Evolutionary conservation across 2,888 invertebrate species (phyloP).

Genomic region (Scaptomyza reducta): DNA sequence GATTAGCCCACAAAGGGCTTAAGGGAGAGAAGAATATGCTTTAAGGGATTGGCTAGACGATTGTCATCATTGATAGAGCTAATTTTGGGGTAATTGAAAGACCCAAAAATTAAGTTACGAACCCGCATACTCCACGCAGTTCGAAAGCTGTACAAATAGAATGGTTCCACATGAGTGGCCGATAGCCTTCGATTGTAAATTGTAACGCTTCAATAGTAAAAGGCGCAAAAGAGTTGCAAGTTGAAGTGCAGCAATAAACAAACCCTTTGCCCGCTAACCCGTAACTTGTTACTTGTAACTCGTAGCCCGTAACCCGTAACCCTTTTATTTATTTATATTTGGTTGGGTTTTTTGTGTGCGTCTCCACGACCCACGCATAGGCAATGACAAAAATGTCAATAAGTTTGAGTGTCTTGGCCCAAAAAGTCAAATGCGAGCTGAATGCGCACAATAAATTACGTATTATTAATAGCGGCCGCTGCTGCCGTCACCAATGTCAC

Average conservation of each 20-base stretch:
- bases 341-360: not conserved
- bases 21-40: not conserved
- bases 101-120: constrained; percentile 13
- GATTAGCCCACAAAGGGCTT: constrained; percentile 35
- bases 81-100: constrained; percentile 59
- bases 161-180: constrained; percentile 61
- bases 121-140: constrained; percentile 20
- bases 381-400: constrained; percentile 58
- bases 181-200: constrained; percentile 64
- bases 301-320: constrained; percentile 39
- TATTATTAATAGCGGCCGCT: constrained; percentile 74
- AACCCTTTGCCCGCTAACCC: constrained; percentile 9
- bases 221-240: constrained; percentile 51
- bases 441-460: constrained; percentile 72
- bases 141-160: constrained; percentile 41
- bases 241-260: constrained; percentile 62
- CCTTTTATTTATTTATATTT: constrained; percentile 37
- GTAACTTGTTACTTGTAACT: constrained; percentile 10
- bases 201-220: constrained; percentile 73
- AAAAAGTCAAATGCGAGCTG: constrained; percentile 61
- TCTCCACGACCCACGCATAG: constrained; percentile 38
- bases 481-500: constrained; percentile 47
- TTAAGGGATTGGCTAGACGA: constrained; percentile 28
- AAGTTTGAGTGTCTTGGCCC: constrained; percentile 66
- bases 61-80: constrained; percentile 40